Conservation (phyloP, 2,888 invertebrate species). For the Leptinotarsa haldemani region DNA sequence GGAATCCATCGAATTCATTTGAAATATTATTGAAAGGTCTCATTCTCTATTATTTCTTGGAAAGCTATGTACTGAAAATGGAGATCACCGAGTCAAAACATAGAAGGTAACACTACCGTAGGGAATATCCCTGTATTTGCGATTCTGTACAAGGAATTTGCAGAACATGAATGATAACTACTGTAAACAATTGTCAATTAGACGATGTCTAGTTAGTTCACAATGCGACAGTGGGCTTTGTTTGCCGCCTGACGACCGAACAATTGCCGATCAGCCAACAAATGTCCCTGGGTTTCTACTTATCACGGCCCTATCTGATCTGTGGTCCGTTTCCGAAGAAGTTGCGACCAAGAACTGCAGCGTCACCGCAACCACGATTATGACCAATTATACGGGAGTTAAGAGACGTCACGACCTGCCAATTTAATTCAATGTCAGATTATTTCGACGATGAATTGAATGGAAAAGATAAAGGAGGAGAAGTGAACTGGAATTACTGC, state of each 20-base stretch:
- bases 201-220: conserved; percentile 65
- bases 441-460: conserved; percentile 27
- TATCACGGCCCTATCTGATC: conserved; percentile 56
- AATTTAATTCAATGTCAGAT: conserved; percentile 46
- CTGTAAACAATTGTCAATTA: conserved; percentile 67
- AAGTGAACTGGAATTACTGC: not conserved
- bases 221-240: conserved; percentile 64
- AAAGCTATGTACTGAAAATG: too few species aligned
- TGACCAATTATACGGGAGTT: conserved; percentile 55
- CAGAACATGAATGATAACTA: conserved; percentile 66
- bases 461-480: not conserved
- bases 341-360: conserved; percentile 24
- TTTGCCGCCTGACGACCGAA: conserved; percentile 60
- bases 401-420: conserved; percentile 52
- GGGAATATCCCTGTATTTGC: conserved; percentile 50
- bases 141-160: conserved; percentile 64
- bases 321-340: conserved; percentile 52
- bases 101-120: not conserved
- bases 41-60: too few species aligned
- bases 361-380: conserved; percentile 42
- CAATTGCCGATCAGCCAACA: conserved; percentile 63
- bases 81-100: too few species aligned
- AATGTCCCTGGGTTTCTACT: conserved; percentile 62
- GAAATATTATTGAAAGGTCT: too few species aligned
- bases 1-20: too few species aligned